These are phyloP conservation scores for Pangasius krempfi DNA, from an alignment of 2,797 vertebrate species.

Conservation along the genomic window DNA sequence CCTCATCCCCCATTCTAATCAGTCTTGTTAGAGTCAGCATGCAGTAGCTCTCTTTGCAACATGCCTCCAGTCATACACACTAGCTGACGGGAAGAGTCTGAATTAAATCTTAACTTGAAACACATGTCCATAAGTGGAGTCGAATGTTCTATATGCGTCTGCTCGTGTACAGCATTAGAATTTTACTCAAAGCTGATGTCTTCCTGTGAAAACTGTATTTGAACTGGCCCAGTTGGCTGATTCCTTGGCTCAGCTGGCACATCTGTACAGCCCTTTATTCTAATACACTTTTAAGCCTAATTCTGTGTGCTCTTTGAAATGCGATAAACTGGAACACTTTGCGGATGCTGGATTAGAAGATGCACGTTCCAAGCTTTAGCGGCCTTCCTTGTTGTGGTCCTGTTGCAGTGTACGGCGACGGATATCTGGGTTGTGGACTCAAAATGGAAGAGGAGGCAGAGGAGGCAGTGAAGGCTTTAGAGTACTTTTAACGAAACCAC, in stretches of 20 bases:
- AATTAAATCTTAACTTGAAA: conserved; percentile 45
- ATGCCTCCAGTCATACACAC: conserved; percentile 50
- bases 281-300: conserved; percentile 61
- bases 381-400: conserved; percentile 27
- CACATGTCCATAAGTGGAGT: conserved; percentile 49
- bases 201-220: conserved; percentile 15
- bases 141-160: conserved; percentile 39
- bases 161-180: conserved; percentile 15
- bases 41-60: conserved; percentile 52
- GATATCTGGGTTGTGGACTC: conserved; percentile 21
- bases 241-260: conserved; percentile 39
- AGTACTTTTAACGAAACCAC: conserved; percentile 36
- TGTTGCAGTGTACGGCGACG: conserved; percentile 7
- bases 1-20: conserved; percentile 46
- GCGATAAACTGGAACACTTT: conserved; percentile 48
- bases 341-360: conserved; percentile 42
- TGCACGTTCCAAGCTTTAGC: conserved; percentile 5
- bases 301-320: conserved; percentile 65
- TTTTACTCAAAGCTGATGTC: not conserved
- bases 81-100: conserved; percentile 47
- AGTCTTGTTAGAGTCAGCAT: conserved; percentile 59
- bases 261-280: conserved; percentile 53
- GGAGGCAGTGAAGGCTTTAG: conserved; percentile 15
- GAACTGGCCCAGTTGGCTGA: conserved; percentile 8
- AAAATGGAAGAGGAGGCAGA: conserved; percentile 13